phyloP scores from a whole-genome alignment of 2,888 invertebrate species.

The Margaritifera margaritifera region DNA sequence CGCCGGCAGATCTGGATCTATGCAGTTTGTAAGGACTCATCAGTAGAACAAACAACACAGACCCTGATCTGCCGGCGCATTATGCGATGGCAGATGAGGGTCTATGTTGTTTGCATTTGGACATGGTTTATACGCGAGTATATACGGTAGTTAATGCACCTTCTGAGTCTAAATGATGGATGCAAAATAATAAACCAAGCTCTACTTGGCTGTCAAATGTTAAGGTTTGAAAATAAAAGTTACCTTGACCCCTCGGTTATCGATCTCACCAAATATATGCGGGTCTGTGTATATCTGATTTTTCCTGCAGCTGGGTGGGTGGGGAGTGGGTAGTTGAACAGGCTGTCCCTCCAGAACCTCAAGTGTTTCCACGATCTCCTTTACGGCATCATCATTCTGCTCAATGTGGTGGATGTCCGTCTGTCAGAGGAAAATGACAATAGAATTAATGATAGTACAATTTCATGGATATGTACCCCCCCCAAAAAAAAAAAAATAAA shows the following conservation, averaged over 20 bases:
- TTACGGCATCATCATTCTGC: constrained; percentile 42
- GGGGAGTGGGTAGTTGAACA: constrained; percentile 54
- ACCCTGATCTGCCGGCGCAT: no score
- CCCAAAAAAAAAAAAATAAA: neutral
- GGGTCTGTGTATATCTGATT: constrained; percentile 67
- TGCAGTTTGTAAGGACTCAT: no score
- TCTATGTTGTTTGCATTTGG: no score
- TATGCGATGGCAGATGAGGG: no score
- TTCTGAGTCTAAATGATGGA: no score
- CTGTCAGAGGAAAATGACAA: constrained; percentile 7
- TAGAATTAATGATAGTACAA: neutral
- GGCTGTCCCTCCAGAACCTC: constrained; percentile 60
- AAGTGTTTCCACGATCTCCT: constrained; percentile 64
- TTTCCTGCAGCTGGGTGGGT: constrained; percentile 66
- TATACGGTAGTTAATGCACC: no score
- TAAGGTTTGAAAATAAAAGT: constrained; percentile 4
- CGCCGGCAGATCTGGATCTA: no score
- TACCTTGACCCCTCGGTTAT: constrained; percentile 70
- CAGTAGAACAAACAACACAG: no score
- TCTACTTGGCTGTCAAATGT: neutral
- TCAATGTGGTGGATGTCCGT: constrained; percentile 16
- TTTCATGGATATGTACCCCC: neutral
- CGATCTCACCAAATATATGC: constrained; percentile 66
- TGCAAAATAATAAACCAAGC: no score
- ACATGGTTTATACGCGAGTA: no score